Base-by-base conservation (phyloP, 1,140 invertebrate species). In the Babylonia areolata region DNA sequence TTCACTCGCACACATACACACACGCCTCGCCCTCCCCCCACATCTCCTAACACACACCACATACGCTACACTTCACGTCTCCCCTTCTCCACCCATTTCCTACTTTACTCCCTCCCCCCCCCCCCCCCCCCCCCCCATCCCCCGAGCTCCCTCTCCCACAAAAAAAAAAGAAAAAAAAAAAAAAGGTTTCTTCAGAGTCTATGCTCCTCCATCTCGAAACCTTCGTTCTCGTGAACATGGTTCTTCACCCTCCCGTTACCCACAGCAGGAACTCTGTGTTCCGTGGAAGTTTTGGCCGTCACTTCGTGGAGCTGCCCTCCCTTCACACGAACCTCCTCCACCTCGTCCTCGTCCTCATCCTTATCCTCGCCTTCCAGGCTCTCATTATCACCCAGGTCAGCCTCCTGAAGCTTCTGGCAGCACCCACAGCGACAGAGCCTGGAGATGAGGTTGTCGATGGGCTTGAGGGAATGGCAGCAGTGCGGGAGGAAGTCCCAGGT, bases 401-500 rank as follows among this genome's bases (percentile, higher is more conserved):
- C 80, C 37, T 69, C 69, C 82, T 71, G 82, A 35, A 85, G 37
- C 58, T 40, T 64, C 20, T 80, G 73, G 42, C 89, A 89, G 46
- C 87, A 91, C 35, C 46, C 81, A 71, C 87, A 91, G 17, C 83
- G 46, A 17, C 69, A 87, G 28, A 87, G 73, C 69, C 40, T 79
- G 64, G 77, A 85, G n/a, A 91, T 71, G 11, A 89, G 12, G 37
- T 73, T 58, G 78, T 93, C 91, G 33, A 87, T 83, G 12, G 92
- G 92, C 80, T 87, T 81, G 28, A 93, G 82, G 3, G 92, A 92
- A 31, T 88, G 89, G 42, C 89, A 35, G 46, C 88, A 90, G 33
- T 79, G 58, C 17, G 92, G 92, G 23, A 93, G 85, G 75, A 90
- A 93, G 64, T 92, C 86, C 93, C 93, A 93, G 58, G 81, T 91